Conservation (phyloP, 2,113 vertebrate genomes). For the Orcinus orca region DNA sequence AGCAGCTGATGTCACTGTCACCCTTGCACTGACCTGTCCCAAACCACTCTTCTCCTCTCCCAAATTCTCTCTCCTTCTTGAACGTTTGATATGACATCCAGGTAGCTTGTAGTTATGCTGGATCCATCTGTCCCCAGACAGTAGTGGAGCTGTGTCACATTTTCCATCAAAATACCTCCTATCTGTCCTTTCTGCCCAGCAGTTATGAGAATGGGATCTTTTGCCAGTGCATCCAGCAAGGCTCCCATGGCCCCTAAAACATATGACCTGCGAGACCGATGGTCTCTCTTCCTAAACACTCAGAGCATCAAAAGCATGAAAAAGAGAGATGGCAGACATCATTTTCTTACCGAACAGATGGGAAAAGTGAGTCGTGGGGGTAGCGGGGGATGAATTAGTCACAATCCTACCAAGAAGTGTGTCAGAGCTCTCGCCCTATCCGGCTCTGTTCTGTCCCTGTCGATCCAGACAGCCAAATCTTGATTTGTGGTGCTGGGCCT, state of each 20-base stretch:
- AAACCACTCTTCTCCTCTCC: background rate
- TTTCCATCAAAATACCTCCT: background rate
- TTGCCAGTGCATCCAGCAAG: background rate
- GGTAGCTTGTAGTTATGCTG: background rate
- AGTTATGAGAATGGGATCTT: background rate
- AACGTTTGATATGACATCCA: background rate
- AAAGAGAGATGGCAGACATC: background rate
- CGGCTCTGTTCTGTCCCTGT: background rate
- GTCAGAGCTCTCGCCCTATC: background rate
- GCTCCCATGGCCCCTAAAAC: background rate
- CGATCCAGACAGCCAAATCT: background rate
- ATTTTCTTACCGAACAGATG: constrained; percentile 30
- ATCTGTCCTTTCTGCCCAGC: background rate
- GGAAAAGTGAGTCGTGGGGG: background rate
- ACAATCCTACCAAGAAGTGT: background rate
- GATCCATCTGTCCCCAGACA: background rate
- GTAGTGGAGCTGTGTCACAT: background rate
- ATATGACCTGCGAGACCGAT: background rate
- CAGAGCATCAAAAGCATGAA: background rate
- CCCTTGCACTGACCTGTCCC: background rate
- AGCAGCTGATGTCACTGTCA: background rate
- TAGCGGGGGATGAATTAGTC: background rate
- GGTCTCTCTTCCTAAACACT: background rate
- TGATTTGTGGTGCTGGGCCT: background rate
- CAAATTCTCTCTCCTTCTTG: background rate